Base-by-base conservation (phyloP, 2,113 vertebrate species). In the Lycaon pictus region DNA sequence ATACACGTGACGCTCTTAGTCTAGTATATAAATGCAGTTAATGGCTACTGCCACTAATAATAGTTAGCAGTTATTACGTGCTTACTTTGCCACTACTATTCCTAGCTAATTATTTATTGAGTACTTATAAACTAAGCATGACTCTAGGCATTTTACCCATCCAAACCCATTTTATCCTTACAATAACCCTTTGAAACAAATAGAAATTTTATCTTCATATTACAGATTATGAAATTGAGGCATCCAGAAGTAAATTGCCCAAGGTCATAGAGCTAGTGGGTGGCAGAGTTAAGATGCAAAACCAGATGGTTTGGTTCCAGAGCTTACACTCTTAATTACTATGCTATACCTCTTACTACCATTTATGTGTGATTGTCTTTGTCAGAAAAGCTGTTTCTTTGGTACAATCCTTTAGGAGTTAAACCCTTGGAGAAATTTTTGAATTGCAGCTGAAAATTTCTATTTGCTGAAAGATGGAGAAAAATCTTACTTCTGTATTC, bases 401-500 rank as follows among this genome's bases (percentile, higher is more conserved):
- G 53, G 7, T 92, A n/a, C 7, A 94, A 55, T 85, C 58, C 11
- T 95, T 93, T 86, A 72, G 35, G 53, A 93, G 48, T 81, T 90
- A 97, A 97, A 85, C 62, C 79, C 90, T 83, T 43, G 56, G 92
- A 96, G 82, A 97, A 86, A 93, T 69, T 67, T 97, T 81, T 95
- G 56, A 93, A 95, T 76, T 69, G 63, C 22, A 80, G 74, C 67
- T 96, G 90, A 97, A 91, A 93, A 63, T 90, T 96, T 93, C 82
- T 43, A 58, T 92, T 93, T 96, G 92, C 89, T 72, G 69, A 89
- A 93, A 91, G 92, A 92, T 69, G 55, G 86, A 88, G 86, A 80
- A 79, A 92, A 86, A 72, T 56, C 62, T 93, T 95, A 32, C 60
- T 91, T 95, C 56, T 87, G 48, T 92, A 93, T 92, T 93, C 90